Evolutionary conservation across 1,140 invertebrate species (phyloP).

Genomic region (Calycopis cecrops): DNA sequence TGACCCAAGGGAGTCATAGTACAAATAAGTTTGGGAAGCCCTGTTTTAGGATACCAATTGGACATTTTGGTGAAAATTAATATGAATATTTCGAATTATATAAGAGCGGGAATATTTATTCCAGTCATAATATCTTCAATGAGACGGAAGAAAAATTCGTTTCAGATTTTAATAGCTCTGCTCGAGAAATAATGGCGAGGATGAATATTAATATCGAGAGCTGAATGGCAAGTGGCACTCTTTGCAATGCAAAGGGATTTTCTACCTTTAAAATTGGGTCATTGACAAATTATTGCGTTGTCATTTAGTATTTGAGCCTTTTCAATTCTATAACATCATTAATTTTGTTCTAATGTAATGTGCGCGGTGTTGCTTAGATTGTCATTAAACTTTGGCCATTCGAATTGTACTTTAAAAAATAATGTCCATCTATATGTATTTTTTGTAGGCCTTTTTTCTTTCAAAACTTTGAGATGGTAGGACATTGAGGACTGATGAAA

Average conservation of each 20-base stretch:
- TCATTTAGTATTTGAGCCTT: not conserved
- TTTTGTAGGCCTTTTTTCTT: too few species aligned
- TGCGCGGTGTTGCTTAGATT: not conserved
- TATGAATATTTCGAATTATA: too few species aligned
- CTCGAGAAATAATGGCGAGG: constrained; percentile 49
- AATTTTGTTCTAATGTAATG: not conserved
- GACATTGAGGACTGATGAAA: too few species aligned
- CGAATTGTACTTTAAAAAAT: too few species aligned
- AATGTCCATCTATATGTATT: too few species aligned
- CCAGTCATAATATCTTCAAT: constrained; percentile 40
- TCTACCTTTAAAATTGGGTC: constrained; percentile 27
- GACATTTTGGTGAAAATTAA: not conserved
- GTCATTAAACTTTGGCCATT: too few species aligned
- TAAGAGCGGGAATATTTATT: constrained; percentile 39
- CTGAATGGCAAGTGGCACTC: constrained; percentile 38
- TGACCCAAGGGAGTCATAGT: not conserved
- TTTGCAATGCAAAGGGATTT: constrained; percentile 55
- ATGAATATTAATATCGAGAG: constrained; percentile 57
- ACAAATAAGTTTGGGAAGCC: too few species aligned
- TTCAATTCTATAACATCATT: not conserved
- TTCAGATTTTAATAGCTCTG: constrained; percentile 46
- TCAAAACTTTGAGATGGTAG: too few species aligned
- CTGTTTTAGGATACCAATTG: not conserved
- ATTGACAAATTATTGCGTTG: constrained; percentile 18
- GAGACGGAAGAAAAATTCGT: constrained; percentile 38